Evolutionary conservation across 1,140 invertebrate genomes (phyloP).

Genomic region (Neoseiulus cucumeris): DNA sequence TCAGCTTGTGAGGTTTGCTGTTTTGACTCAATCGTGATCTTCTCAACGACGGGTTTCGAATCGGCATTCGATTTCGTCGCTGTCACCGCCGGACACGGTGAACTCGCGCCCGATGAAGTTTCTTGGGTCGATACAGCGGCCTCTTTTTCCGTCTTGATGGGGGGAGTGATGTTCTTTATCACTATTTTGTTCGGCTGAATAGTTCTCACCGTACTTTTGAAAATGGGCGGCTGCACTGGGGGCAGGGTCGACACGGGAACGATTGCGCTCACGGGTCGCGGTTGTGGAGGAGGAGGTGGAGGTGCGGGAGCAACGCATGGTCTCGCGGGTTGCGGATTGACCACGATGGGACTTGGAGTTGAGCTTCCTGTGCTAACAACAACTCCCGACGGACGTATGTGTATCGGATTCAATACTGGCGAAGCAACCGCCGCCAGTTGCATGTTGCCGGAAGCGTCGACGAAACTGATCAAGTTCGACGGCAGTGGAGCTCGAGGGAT

Average conservation of each 20-base stretch:
- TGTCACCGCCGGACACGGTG: too few relatives aligned
- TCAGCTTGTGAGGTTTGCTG: too few relatives aligned
- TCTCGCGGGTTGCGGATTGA: background rate
- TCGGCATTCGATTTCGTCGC: too few relatives aligned
- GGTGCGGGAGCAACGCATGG: too few relatives aligned
- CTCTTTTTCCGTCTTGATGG: too few relatives aligned
- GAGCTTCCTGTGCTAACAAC: background rate
- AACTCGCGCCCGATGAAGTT: too few relatives aligned
- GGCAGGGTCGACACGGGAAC: background rate
- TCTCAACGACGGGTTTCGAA: too few relatives aligned
- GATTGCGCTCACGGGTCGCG: background rate
- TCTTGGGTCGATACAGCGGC: too few relatives aligned
- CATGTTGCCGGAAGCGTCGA: conserved; percentile 1
- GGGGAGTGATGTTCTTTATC: background rate
- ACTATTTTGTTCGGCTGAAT: background rate
- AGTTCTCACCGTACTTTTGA: background rate
- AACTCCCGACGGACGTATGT: background rate
- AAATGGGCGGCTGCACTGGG: conserved; percentile 1
- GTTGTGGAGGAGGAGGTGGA: background rate
- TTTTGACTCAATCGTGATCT: too few relatives aligned
- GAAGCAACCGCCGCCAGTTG: conserved; percentile 3
- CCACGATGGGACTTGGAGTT: background rate
- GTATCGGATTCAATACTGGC: background rate
- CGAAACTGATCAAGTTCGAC: conserved; percentile 1
- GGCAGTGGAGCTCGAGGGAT: background rate